These are phyloP conservation scores for Conus betulinus DNA, from an alignment of 1,140 invertebrate species.

Conservation along the genomic window DNA sequence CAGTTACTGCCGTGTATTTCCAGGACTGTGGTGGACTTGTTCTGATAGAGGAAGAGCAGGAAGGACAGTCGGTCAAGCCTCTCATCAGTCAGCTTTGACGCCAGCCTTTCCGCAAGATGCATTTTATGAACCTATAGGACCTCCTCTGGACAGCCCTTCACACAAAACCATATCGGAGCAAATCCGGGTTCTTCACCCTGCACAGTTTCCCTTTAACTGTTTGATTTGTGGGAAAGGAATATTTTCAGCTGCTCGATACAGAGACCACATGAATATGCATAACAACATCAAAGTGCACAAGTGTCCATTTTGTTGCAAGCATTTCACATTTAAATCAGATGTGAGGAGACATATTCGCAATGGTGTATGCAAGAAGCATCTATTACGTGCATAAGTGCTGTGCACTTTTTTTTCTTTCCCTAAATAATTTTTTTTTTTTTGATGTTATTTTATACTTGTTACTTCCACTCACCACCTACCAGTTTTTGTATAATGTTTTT, in stretches of 20 bases:
- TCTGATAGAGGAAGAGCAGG: not conserved
- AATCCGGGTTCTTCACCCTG: not conserved
- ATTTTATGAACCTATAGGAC: not conserved
- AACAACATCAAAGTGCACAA: slow-evolving; percentile 8
- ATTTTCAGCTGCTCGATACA: not conserved
- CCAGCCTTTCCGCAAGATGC: not conserved
- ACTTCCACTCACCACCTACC: no score
- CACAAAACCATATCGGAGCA: not conserved
- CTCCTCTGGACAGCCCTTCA: not conserved
- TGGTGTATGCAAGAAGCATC: not conserved
- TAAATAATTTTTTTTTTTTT: no score
- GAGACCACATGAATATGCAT: slow-evolving; percentile 30
- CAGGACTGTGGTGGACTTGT: not conserved
- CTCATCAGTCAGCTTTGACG: not conserved
- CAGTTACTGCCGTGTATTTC: not conserved
- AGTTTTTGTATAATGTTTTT: no score
- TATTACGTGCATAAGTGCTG: not conserved
- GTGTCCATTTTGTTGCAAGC: slow-evolving; percentile 15
- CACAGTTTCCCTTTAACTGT: not conserved
- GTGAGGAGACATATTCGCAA: not conserved
- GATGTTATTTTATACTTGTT: no score
- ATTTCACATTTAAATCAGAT: not conserved
- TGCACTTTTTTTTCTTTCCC: no score
- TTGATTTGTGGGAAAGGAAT: slow-evolving; percentile 19
- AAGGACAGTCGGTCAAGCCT: slow-evolving; percentile 1